phyloP scores from a whole-genome alignment of 2,113 vertebrate genomes.

The Cyanoliseus patagonus region DNA sequence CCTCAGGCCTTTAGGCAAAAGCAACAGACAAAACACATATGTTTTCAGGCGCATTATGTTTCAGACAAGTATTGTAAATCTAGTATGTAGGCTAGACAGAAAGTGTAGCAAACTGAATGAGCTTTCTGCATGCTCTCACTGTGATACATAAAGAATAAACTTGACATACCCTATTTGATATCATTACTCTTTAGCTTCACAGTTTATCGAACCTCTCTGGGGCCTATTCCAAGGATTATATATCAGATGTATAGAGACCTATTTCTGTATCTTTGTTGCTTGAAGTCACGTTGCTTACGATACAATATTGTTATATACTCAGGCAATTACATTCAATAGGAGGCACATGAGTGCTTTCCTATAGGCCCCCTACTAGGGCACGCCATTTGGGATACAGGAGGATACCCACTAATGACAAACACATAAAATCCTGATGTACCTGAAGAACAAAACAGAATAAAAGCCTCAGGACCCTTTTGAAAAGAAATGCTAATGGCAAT shows the following conservation, averaged over 20 bases:
- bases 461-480: not conserved
- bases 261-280: not conserved
- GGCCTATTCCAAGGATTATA: not conserved
- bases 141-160: not conserved
- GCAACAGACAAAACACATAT: not conserved
- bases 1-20: not conserved
- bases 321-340: not conserved
- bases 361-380: fast-evolving
- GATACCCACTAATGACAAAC: not conserved
- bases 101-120: not conserved
- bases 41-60: not conserved
- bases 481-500: not conserved
- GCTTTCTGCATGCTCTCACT: not conserved
- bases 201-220: not conserved
- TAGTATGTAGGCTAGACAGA: not conserved
- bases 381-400: not conserved
- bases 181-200: not conserved
- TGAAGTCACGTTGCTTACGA: not conserved
- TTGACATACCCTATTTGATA: not conserved
- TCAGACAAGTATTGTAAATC: not conserved
- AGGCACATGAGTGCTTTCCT: not conserved
- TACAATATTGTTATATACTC: not conserved
- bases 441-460: not conserved
- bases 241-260: not conserved
- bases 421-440: not conserved